Conservation (phyloP, 2,888 invertebrate species). For the Temnothorax rugatulus region DNA sequence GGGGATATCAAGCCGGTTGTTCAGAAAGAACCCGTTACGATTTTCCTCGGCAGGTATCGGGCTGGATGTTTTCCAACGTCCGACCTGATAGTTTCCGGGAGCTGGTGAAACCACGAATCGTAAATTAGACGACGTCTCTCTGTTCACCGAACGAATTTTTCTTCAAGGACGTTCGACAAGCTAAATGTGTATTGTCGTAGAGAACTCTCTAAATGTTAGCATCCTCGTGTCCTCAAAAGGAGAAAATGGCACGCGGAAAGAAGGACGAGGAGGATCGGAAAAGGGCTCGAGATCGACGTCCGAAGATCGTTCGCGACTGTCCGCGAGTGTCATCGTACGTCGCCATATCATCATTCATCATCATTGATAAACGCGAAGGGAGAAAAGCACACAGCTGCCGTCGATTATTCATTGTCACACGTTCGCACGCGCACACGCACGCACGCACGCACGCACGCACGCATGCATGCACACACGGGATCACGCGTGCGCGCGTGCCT, state of each 20-base stretch:
- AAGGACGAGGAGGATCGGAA: background rate
- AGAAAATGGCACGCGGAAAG: background rate
- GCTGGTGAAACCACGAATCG: conserved; percentile 16
- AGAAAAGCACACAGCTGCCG: conserved; percentile 53
- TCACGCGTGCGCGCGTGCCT: conserved; percentile 11
- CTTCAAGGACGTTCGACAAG: conserved; percentile 20
- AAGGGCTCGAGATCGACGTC: background rate
- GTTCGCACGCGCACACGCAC: conserved; percentile 59
- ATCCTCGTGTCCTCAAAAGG: conserved; percentile 38
- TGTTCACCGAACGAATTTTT: conserved; percentile 18
- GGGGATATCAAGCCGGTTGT: background rate
- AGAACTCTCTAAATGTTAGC: conserved; percentile 55
- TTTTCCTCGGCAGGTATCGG: conserved; percentile 12
- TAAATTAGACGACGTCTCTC: conserved; percentile 29
- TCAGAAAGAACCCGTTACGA: background rate
- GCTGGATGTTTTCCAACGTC: background rate
- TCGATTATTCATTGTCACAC: conserved; percentile 69
- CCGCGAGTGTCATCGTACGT: conserved; percentile 33
- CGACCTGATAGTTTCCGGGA: background rate
- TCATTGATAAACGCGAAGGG: conserved; percentile 22
- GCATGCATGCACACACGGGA: background rate
- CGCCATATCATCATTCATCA: conserved; percentile 24
- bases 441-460: background rate
- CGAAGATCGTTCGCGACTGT: conserved; percentile 28
- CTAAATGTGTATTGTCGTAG: conserved; percentile 50